Base-by-base conservation (phyloP, 2,113 vertebrate genomes). In the Rhinoptilus africanus region DNA sequence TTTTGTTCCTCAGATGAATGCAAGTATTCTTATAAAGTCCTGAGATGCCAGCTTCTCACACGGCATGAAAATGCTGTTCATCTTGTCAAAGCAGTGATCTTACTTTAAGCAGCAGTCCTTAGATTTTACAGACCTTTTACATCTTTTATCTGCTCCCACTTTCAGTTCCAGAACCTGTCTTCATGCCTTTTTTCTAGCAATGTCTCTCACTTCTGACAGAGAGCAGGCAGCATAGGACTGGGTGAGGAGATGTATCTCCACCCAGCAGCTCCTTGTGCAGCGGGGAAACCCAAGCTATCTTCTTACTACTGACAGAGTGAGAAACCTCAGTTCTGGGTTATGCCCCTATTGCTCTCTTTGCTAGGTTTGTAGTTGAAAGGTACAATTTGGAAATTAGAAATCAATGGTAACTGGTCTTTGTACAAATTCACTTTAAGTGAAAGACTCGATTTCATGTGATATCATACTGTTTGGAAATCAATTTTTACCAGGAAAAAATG, bases 361-460 rank as follows among this genome's bases (percentile, higher is more conserved):
- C 28, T 78, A 4, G 21, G 39, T 57, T 63, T 81, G 73, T 30
- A 71, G 43, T 53, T 51, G 37, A 85, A 93, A 78, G 32, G 37
- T 67, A 89, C 73, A 82, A 78, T 85, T 82, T 78, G 35, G 47
- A 92, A 81, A 69, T 75, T 59, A 51, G 77, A 93, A 93, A 93
- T 88, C 74, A 88, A 68, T 75, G 74, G 57, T 88, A 88, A 93
- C 71, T 79, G 92, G 95, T 94, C 96, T 96, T 92, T 53, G 93
- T 96, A 88, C 93, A 92, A 96, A 96, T 94, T 96, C 80, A 72
- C 71, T 97, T 94, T 62, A 95, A 96, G 53, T 76, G 66, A 93
- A 97, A 94, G 67, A 84, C 72, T 85, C 32, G 83, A 74, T 95
- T 91, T 93, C 6, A 18, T 48, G 63, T 97, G 77, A 69, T 89